Conservation (phyloP, 2,797 vertebrate genomes). For the Falco berigora region DNA sequence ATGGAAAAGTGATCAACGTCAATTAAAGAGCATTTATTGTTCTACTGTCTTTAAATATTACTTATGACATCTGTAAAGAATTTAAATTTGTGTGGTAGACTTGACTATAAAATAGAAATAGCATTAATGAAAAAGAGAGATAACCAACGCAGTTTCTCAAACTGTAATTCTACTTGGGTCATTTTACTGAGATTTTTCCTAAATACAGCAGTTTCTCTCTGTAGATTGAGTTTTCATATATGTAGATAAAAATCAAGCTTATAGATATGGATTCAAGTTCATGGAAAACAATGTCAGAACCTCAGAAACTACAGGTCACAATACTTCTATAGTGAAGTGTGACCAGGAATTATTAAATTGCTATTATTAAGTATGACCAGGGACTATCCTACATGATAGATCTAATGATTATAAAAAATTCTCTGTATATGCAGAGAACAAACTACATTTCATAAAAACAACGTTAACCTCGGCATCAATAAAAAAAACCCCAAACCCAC, state of each 20-base stretch:
- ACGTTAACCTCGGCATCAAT: neutral
- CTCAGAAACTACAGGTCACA: neutral
- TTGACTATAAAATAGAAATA: neutral
- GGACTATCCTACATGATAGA: neutral
- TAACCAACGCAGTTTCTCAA: neutral
- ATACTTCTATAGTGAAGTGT: neutral
- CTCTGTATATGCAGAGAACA: neutral
- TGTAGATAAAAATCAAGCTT: neutral
- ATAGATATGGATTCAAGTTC: neutral
- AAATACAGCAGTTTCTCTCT: neutral
- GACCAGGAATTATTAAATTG: neutral
- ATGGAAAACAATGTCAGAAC: neutral
- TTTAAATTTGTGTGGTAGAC: neutral
- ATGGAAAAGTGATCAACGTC: neutral
- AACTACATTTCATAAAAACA: neutral
- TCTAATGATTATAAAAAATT: neutral
- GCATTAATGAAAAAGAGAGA: neutral
- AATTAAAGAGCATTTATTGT: neutral
- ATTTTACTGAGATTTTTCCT: neutral
- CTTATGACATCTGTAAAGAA: neutral
- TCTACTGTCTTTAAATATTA: neutral
- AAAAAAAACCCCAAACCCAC: accelerated
- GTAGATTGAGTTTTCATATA: neutral
- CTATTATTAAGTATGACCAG: neutral
- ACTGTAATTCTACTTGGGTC: neutral